Base-by-base conservation (phyloP, 1,140 invertebrate genomes). In the Trichomalopsis sarcophagae region DNA sequence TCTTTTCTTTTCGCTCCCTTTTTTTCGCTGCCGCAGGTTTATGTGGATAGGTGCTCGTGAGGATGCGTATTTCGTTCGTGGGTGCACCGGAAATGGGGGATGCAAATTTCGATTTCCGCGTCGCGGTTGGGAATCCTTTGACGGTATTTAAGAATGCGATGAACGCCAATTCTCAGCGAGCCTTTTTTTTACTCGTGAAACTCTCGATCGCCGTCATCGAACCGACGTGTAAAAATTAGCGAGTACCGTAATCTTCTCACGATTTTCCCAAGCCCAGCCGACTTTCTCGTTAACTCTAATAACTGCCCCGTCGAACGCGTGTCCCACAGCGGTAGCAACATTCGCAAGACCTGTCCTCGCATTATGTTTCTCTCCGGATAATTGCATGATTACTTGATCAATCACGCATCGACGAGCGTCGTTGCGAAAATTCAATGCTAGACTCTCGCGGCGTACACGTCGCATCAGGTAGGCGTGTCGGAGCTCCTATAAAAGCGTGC, bases 381-480 rank as follows among this genome's bases (percentile, higher is more conserved):
- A 78, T 69, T 71, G 17, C 23, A 13, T n/a, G 62, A 84, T 71
- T 69, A 78, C 40, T 77, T 47, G 82, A 83, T 83, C 82, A 77
- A 83, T 83, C 50, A 44, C 44, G 44, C 47, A 2, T 75, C 30
- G 69, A 74, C 69, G 9, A n/a, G 47, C 23, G 36, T 13, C 10
- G 23, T 73, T 73, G 33, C 40, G 74, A 50, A 78, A 55, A 78
- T 78, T 21, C 55, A 62, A 62, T 62, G 40, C 40, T 44, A 0
- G 6, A 44, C 36, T 40, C 36, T 7, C 36, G 2, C 7, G 21
- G 9, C 36, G 21, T 21, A 9, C 10, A 3, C 40, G 17, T 21
- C 17, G 33, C 36, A 86, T 84, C 83, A 36, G 66, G 86, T 87
- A 71, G 87, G 86, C 87, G 89, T 87, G 89, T 85, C 86, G 77